Evolutionary conservation across 1,140 invertebrate genomes (phyloP).

Genomic region (Eriocheir sinensis): DNA sequence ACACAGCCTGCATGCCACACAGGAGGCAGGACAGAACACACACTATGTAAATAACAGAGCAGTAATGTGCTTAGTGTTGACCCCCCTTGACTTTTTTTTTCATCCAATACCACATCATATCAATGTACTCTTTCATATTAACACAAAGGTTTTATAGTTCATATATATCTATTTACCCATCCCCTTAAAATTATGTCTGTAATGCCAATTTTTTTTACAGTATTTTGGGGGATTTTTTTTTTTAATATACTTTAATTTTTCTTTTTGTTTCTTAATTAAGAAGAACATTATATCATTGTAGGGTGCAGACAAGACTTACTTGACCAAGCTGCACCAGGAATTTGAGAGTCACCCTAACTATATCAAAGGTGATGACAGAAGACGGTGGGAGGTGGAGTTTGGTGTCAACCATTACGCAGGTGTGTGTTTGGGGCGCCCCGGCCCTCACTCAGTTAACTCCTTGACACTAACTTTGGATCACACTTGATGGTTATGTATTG

Average conservation of each 20-base stretch:
- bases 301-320: constrained; percentile 94
- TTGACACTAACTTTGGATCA: neutral
- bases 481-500: neutral
- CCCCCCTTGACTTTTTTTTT: neutral
- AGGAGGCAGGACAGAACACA: neutral
- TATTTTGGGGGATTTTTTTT: too few relatives aligned
- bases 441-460: neutral
- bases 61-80: neutral
- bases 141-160: neutral
- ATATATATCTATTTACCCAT: too few relatives aligned
- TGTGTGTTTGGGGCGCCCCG: neutral
- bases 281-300: constrained; percentile 78
- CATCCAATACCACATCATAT: neutral
- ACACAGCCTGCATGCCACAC: neutral
- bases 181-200: neutral
- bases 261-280: neutral
- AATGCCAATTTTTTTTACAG: too few relatives aligned
- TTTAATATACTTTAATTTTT: too few relatives aligned
- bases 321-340: constrained; percentile 94
- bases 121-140: neutral
- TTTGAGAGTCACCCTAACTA: constrained; percentile 93
- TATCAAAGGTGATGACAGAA: constrained; percentile 92
- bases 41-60: neutral
- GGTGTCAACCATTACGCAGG: constrained; percentile 97
- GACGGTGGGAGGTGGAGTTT: constrained; percentile 96